Percentiles rank a stretch among this genome's conserved stretches.
Conservation (phyloP, 92 coral and sea anemone species). For the Bergia sp. region DNA sequence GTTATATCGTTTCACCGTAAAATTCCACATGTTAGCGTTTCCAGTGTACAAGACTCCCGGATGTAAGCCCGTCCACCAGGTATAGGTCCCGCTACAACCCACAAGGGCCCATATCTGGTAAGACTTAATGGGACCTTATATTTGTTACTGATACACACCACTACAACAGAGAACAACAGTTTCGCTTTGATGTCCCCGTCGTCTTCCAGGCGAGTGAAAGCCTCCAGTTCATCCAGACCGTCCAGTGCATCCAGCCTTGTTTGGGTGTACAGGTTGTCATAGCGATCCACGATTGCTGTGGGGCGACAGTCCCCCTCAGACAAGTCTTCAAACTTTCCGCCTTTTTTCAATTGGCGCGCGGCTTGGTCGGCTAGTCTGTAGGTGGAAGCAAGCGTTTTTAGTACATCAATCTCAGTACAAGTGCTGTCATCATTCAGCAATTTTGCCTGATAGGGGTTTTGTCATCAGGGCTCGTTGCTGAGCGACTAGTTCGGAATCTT, state of each 20-base stretch:
- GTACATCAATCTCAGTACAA: not conserved
- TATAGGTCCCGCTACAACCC: not conserved
- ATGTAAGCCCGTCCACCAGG: not conserved
- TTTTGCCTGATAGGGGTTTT: not conserved
- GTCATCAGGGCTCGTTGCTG: too few species aligned
- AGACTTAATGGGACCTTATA: not conserved
- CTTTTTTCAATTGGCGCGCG: constrained; percentile 80
- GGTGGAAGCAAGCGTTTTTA: not conserved
- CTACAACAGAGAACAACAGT: constrained; percentile 83
- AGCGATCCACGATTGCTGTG: constrained; percentile 74
- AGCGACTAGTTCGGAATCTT: too few species aligned
- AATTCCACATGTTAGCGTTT: too few species aligned
- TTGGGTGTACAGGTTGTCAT: constrained; percentile 91
- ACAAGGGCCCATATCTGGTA: not conserved
- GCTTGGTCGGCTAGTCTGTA: constrained; percentile 94
- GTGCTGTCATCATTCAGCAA: too few species aligned
- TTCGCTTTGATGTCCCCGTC: constrained; percentile 84
- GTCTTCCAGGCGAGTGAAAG: constrained; percentile 71
- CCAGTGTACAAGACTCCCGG: too few species aligned
- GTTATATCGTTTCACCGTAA: too few species aligned
- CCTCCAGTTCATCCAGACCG: constrained; percentile 78
- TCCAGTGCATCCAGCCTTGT: constrained; percentile 90
- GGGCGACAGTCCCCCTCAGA: constrained; percentile 78
- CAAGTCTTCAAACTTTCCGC: constrained; percentile 92
- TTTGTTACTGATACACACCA: constrained; percentile 62